A percentile compares a stretch with the other conserved stretches of the same genome.
phyloP scores from a whole-genome alignment of 2,113 vertebrate genomes.

The Phyllopteryx taeniolatus region DNA sequence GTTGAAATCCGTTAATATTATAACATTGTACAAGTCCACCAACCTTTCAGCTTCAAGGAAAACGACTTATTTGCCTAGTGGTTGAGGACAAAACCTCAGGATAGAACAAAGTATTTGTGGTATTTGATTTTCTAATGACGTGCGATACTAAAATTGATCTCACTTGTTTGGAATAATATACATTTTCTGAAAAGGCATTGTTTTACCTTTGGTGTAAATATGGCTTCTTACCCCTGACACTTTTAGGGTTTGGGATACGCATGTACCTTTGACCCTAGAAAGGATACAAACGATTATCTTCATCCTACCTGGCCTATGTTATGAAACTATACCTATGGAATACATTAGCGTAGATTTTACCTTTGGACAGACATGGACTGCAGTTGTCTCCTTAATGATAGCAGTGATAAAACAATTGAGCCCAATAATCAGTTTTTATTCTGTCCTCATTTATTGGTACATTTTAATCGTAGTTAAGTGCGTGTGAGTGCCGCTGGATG shows the following conservation, averaged over 20 bases:
- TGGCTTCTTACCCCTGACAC: no score
- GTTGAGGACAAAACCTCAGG: neutral
- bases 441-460: neutral
- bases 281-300: neutral
- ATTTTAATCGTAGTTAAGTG: conserved; percentile 28
- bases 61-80: conserved; percentile 1
- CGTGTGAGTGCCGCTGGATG: conserved; percentile 52
- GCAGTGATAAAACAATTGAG: neutral
- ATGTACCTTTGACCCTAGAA: neutral
- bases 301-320: neutral
- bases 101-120: neutral
- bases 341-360: neutral
- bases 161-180: neutral
- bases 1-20: neutral
- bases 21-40: neutral
- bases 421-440: neutral
- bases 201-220: neutral
- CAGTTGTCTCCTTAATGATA: neutral
- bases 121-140: neutral
- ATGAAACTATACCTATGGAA: neutral
- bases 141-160: neutral
- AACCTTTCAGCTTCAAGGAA: conserved; percentile 16
- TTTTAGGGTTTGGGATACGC: neutral
- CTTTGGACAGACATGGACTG: neutral
- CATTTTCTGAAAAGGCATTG: no score